Conservation (phyloP, 2,888 invertebrate genomes). For the Cephus runcator region DNA sequence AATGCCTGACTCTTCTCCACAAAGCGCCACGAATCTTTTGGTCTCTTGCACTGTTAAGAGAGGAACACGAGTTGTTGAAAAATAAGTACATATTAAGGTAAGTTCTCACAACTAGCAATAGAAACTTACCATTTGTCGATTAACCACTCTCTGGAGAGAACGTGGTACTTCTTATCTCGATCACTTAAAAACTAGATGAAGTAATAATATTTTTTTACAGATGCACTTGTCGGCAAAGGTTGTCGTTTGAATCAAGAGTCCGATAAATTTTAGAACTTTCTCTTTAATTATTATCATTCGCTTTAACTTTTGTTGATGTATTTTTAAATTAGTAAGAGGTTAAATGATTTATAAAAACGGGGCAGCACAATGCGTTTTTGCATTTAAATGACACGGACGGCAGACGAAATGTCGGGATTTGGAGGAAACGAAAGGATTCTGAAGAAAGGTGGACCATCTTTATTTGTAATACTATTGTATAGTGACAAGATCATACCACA, state of each 20-base stretch:
- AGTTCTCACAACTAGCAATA: background rate
- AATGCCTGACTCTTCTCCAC: background rate
- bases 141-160: background rate
- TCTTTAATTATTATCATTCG: background rate
- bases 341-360: background rate
- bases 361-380: background rate
- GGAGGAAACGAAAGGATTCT: background rate
- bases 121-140: background rate
- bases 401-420: background rate
- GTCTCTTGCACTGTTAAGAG: background rate
- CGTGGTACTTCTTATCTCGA: background rate
- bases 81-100: background rate
- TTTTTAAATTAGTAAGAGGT: background rate
- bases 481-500: background rate
- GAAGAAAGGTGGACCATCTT: background rate
- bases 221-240: background rate
- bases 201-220: background rate
- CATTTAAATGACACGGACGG: background rate
- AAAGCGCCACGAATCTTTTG: background rate
- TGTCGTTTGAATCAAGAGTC: background rate
- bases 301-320: background rate
- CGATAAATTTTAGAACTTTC: background rate
- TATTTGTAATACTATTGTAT: background rate
- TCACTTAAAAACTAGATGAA: background rate
- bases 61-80: background rate